phyloP scores from a whole-genome alignment of 2,113 vertebrate species.

The Passer montanus region DNA sequence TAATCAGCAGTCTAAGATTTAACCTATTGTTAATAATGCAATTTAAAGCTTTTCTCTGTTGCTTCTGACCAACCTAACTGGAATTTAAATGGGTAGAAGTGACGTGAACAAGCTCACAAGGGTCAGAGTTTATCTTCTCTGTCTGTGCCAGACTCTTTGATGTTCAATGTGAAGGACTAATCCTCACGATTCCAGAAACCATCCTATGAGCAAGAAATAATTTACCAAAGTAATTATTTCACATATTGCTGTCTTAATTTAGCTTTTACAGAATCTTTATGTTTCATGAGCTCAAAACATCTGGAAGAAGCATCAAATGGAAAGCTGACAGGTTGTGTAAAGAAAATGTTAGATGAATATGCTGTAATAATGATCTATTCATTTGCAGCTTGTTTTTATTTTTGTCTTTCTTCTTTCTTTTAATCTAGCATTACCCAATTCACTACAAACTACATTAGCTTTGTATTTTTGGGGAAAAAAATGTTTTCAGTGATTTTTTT shows the following conservation, averaged over 20 bases:
- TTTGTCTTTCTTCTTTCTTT: neutral
- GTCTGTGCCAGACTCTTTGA: slow-evolving; percentile 29
- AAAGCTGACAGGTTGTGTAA: neutral
- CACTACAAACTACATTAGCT: neutral
- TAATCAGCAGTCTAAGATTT: slow-evolving; percentile 51
- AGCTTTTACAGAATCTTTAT: neutral
- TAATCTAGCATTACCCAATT: neutral
- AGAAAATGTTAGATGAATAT: neutral
- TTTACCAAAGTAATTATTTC: neutral
- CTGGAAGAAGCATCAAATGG: neutral
- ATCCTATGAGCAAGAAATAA: neutral
- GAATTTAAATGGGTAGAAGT: slow-evolving; percentile 59
- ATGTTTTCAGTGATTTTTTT: neutral
- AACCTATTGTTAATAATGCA: slow-evolving; percentile 60
- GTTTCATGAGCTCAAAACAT: neutral
- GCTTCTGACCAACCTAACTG: slow-evolving; percentile 45
- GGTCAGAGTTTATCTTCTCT: slow-evolving; percentile 48
- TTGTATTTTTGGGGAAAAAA: neutral
- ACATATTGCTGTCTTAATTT: neutral
- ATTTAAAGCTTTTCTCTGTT: slow-evolving; percentile 43
- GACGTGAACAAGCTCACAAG: slow-evolving; percentile 27
- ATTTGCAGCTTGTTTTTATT: neutral
- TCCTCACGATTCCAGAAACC: slow-evolving; percentile 10
- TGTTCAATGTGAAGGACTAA: neutral
- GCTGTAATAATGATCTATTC: neutral